Percentiles rank a stretch among this genome's conserved stretches.
These are phyloP conservation scores for Lerema accius DNA, from an alignment of 1,140 invertebrate species.

Conservation along the genomic window DNA sequence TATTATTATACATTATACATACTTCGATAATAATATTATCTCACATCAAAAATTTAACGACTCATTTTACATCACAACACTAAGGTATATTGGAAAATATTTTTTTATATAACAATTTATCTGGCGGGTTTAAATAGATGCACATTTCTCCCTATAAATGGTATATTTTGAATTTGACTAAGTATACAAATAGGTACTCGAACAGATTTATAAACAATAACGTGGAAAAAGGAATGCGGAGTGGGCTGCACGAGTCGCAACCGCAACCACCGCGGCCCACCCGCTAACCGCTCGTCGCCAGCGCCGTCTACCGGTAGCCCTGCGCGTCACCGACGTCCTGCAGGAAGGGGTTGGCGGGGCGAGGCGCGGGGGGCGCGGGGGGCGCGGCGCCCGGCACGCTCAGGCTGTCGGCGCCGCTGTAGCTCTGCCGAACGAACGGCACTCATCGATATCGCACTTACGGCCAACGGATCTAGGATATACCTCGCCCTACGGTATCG, in stretches of 20 bases:
- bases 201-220: conserved; percentile 2
- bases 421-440: conserved; percentile 64
- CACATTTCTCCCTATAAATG: not conserved
- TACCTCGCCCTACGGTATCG: too few species aligned
- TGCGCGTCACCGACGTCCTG: conserved; percentile 47
- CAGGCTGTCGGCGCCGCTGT: conserved; percentile 67
- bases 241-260: conserved; percentile 3
- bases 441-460: too few species aligned
- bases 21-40: too few species aligned
- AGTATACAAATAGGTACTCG: not conserved
- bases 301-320: conserved; percentile 56
- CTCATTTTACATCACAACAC: conserved; percentile 2
- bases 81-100: conserved; percentile 4
- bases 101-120: not conserved
- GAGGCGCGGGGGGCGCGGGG: conserved; percentile 39
- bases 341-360: conserved; percentile 64
- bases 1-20: too few species aligned
- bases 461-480: too few species aligned
- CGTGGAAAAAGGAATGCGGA: conserved; percentile 8
- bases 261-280: too few species aligned
- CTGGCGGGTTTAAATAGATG: not conserved
- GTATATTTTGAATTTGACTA: not conserved
- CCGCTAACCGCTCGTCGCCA: too few species aligned
- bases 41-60: conserved; percentile 7
- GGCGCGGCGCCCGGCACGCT: conserved; percentile 63